Evolutionary conservation across 1,140 invertebrate genomes (phyloP).

Genomic region (Euglossa dilemma): DNA sequence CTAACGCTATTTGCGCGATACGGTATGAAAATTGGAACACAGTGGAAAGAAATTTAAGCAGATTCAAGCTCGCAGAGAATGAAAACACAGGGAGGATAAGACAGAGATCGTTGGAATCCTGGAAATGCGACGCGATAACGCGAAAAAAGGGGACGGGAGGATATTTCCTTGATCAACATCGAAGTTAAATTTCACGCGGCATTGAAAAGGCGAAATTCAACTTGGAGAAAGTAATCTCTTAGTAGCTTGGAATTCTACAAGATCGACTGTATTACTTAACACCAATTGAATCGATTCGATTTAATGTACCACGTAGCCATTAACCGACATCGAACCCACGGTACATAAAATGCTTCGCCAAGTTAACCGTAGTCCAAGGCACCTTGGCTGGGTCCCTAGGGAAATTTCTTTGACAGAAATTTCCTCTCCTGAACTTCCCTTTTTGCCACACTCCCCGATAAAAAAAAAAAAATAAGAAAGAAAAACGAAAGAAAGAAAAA

Average conservation of each 20-base stretch:
- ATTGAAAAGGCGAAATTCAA: background rate
- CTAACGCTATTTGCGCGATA: too few relatives aligned
- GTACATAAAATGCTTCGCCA: background rate
- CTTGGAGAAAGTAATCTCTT: background rate
- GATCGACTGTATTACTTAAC: background rate
- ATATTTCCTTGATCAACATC: too few relatives aligned
- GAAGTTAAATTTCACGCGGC: background rate
- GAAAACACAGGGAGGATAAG: too few relatives aligned
- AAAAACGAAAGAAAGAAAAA: background rate
- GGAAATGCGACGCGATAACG: too few relatives aligned
- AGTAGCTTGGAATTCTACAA: background rate
- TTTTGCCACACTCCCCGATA: background rate
- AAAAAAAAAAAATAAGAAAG: background rate
- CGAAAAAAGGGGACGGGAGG: too few relatives aligned
- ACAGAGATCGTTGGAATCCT: too few relatives aligned
- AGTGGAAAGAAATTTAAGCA: too few relatives aligned
- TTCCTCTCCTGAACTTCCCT: conserved; percentile 1
- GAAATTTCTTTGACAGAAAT: conserved; percentile 44
- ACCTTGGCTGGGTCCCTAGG: conserved; percentile 1
- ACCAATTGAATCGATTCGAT: background rate
- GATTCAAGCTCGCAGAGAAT: too few relatives aligned
- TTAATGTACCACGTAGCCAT: background rate
- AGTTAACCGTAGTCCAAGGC: conserved; percentile 23
- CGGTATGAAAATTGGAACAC: too few relatives aligned
- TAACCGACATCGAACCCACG: background rate